These are phyloP conservation scores for Leptogaster cylindrica DNA, from an alignment of 2,888 invertebrate genomes.

Conservation along the genomic window DNA sequence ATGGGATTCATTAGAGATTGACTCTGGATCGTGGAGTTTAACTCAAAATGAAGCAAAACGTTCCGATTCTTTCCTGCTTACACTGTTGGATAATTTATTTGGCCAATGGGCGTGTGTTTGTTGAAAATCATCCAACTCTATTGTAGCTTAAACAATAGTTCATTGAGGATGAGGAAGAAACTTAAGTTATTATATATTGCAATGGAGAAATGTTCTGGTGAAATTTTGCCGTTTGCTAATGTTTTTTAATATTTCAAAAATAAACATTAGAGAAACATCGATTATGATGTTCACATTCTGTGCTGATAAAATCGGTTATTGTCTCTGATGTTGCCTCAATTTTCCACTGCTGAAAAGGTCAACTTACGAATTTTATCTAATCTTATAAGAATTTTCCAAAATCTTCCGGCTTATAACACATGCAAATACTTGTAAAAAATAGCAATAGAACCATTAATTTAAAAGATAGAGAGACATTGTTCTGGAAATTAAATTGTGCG, in stretches of 20 bases:
- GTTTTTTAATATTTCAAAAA: slow-evolving; percentile 5
- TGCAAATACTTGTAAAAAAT: too few species aligned
- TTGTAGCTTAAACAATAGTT: slow-evolving; percentile 40
- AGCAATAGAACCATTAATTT: too few species aligned
- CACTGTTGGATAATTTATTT: slow-evolving; percentile 28
- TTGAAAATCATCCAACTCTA: slow-evolving; percentile 31
- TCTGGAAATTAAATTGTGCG: too few species aligned
- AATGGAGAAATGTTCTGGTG: slow-evolving; percentile 2
- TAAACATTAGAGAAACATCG: too few species aligned
- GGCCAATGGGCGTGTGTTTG: slow-evolving; percentile 37
- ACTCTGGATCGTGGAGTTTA: slow-evolving; percentile 22
- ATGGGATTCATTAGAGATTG: slow-evolving; percentile 32
- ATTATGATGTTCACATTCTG: too few species aligned
- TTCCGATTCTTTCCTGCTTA: slow-evolving; percentile 21
- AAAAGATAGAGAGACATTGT: too few species aligned
- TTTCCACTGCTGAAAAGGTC: too few species aligned
- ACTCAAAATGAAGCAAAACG: slow-evolving; percentile 22
- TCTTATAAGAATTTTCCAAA: too few species aligned
- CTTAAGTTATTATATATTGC: slow-evolving; percentile 17
- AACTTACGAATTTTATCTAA: too few species aligned
- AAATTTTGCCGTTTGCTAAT: slow-evolving; percentile 6
- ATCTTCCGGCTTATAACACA: too few species aligned
- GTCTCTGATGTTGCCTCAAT: too few species aligned
- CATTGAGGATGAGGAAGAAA: slow-evolving; percentile 36
- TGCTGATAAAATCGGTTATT: too few species aligned